Percentiles rank a stretch among this genome's conserved stretches.
Conservation (phyloP, 2,888 invertebrate genomes). For the Rhabditophanes sp. region DNA sequence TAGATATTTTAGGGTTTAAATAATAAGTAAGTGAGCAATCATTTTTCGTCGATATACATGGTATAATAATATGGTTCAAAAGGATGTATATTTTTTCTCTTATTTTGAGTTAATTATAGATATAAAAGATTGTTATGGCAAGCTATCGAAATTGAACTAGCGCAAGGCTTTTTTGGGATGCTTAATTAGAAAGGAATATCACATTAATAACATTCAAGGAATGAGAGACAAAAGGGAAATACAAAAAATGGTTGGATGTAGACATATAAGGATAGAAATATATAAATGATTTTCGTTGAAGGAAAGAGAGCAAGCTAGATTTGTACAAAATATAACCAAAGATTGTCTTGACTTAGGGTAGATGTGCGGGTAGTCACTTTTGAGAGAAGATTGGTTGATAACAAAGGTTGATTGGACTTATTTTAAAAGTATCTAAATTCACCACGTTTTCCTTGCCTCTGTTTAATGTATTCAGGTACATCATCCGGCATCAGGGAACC, state of each 20-base stretch:
- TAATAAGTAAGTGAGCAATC: no score
- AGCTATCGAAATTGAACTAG: no score
- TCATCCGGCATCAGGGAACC: conserved; percentile 35
- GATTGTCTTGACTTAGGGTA: conserved; percentile 1
- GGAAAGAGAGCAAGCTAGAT: not conserved
- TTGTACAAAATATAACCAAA: not conserved
- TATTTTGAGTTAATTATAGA: no score
- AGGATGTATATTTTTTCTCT: no score
- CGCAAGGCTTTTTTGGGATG: no score
- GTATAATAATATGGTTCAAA: no score
- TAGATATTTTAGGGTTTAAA: not conserved
- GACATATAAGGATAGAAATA: not conserved
- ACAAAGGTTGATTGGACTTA: not conserved
- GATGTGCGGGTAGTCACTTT: not conserved
- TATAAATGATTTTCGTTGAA: conserved; percentile 1
- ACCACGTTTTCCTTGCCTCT: conserved; percentile 40
- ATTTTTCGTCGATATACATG: no score
- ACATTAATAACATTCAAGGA: not conserved
- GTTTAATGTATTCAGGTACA: conserved; percentile 41
- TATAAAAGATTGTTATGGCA: no score
- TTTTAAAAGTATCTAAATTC: conserved; percentile 43
- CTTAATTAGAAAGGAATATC: not conserved
- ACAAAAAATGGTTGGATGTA: not conserved
- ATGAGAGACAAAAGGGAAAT: not conserved
- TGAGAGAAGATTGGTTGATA: not conserved